phyloP scores from a whole-genome alignment of 2,113 vertebrate species.

The Mustelus asterias region DNA sequence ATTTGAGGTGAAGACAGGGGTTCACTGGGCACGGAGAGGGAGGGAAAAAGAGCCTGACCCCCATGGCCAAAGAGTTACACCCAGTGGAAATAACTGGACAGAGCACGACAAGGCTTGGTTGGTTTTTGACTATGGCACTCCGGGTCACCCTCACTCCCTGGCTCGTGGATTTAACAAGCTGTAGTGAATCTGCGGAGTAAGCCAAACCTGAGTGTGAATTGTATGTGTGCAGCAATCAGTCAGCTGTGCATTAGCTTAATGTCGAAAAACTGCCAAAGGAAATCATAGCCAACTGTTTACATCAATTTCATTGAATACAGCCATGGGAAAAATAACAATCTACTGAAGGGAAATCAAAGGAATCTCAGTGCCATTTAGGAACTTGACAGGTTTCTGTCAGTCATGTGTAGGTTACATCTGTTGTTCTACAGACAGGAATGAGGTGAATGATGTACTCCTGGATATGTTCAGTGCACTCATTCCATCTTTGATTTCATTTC shows the following conservation, averaged over 20 bases:
- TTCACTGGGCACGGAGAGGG: not conserved
- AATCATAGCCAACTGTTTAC: not conserved
- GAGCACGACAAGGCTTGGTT: not conserved
- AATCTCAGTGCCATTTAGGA: not conserved
- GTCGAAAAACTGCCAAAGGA: not conserved
- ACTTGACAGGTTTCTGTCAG: not conserved
- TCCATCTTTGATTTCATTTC: not conserved
- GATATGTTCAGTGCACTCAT: not conserved
- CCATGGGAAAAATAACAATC: not conserved
- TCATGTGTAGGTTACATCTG: not conserved
- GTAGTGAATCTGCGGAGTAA: not conserved
- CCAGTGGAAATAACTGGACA: not conserved
- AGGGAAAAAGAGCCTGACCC: not conserved
- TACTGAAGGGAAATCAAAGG: not conserved
- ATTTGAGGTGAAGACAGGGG: not conserved
- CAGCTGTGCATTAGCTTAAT: not conserved
- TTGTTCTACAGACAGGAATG: not conserved
- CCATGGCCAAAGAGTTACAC: not conserved
- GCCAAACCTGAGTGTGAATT: not conserved
- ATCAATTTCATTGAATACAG: not conserved
- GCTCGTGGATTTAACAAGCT: not conserved
- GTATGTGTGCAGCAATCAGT: not conserved
- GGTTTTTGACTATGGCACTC: not conserved
- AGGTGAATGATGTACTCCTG: not conserved
- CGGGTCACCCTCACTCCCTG: not conserved